Conservation (phyloP, 2,888 invertebrate species). For the Morinoia aosen region DNA sequence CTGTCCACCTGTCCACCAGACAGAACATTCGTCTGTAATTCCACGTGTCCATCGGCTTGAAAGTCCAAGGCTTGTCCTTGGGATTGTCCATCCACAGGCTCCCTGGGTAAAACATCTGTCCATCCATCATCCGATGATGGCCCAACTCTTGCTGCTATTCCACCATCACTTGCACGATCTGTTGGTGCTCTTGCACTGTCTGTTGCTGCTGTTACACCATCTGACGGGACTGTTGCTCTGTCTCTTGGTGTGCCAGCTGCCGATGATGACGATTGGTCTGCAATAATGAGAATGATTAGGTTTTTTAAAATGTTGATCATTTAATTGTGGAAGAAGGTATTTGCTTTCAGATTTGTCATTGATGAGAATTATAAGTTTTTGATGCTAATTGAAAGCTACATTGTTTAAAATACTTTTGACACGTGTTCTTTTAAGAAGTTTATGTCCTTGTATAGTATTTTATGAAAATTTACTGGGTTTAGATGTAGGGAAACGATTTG, state of each 20-base stretch:
- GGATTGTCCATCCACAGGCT: neutral
- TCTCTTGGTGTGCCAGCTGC: too few species aligned
- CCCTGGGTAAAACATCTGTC: neutral
- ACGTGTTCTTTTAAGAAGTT: too few species aligned
- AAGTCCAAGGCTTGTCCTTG: neutral
- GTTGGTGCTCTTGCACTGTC: neutral
- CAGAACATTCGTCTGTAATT: too few species aligned
- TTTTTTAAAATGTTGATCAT: too few species aligned
- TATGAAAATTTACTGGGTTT: too few species aligned
- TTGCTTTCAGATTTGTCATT: neutral
- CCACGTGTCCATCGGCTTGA: neutral
- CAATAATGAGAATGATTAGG: too few species aligned
- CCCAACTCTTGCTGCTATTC: neutral
- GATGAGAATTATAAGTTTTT: neutral
- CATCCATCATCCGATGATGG: neutral
- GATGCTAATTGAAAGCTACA: neutral
- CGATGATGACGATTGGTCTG: too few species aligned
- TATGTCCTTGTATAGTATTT: too few species aligned
- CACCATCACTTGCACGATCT: neutral
- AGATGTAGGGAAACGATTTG: too few species aligned
- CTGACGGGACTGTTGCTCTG: too few species aligned
- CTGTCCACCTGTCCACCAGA: neutral
- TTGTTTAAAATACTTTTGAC: too few species aligned
- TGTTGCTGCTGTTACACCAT: too few species aligned
- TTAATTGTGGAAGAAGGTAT: neutral